Evolutionary conservation across 2,888 invertebrate genomes (phyloP).

Genomic region (Machimus atricapillus): DNA sequence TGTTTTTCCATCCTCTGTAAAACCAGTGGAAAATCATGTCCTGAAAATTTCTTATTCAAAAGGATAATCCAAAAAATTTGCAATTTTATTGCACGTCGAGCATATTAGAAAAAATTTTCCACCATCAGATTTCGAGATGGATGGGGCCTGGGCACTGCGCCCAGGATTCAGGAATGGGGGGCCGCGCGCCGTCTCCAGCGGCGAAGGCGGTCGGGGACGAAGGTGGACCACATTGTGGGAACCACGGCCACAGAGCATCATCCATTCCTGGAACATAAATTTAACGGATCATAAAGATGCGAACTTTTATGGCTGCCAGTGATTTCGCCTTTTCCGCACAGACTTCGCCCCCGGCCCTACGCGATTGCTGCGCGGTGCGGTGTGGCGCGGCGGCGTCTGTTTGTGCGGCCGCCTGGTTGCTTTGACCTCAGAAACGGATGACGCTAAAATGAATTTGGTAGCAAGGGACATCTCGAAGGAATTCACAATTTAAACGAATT

Average conservation of each 20-base stretch:
- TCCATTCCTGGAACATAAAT: conserved; percentile 35
- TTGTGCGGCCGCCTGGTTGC: background rate
- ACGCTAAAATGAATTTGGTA: conserved; percentile 33
- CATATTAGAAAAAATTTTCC: conserved; percentile 41
- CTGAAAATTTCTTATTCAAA: conserved; percentile 40
- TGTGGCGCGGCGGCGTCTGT: background rate
- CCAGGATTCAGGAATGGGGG: background rate
- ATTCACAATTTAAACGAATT: conserved; percentile 35
- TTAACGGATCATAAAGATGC: conserved; percentile 39
- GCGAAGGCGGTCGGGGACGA: background rate
- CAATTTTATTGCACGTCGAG: conserved; percentile 40
- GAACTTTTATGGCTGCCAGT: conserved; percentile 23
- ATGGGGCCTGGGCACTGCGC: conserved; percentile 7
- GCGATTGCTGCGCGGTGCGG: background rate
- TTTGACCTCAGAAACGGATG: conserved; percentile 26
- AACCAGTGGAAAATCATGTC: conserved; percentile 38
- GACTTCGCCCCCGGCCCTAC: background rate
- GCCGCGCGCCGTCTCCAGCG: background rate
- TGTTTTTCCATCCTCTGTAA: conserved; percentile 21
- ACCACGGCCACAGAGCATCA: conserved; percentile 12
- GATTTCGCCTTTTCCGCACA: conserved; percentile 10
- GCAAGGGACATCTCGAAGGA: conserved; percentile 24
- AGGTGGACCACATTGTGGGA: conserved; percentile 33
- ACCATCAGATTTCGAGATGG: conserved; percentile 39
- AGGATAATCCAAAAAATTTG: conserved; percentile 41